Conservation (phyloP, 1,140 invertebrate species). For the Achroia grisella region DNA sequence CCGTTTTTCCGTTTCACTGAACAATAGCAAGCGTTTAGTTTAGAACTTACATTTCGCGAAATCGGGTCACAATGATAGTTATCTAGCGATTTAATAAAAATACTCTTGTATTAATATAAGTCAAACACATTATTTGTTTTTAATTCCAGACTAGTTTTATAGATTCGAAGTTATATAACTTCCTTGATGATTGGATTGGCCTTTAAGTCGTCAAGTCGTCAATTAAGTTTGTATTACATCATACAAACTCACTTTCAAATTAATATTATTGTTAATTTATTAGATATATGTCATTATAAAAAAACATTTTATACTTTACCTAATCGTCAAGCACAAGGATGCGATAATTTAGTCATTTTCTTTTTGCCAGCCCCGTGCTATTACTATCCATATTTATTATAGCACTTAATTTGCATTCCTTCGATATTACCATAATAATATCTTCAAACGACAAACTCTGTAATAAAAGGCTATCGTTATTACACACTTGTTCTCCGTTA, state of each 20-base stretch:
- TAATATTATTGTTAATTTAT: too few species aligned
- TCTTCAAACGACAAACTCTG: conserved; percentile 47
- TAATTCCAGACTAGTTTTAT: too few species aligned
- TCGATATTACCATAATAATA: conserved; percentile 58
- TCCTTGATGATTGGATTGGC: too few species aligned
- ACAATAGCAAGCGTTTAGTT: conserved; percentile 58
- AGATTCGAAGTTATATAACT: too few species aligned
- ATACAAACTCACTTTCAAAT: too few species aligned
- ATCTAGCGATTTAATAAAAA: conserved; percentile 8
- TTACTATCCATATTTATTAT: conserved; percentile 48
- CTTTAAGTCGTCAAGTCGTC: too few species aligned
- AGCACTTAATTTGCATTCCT: conserved; percentile 53
- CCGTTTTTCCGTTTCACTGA: conserved; percentile 60
- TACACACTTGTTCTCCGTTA: conserved; percentile 36
- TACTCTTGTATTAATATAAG: too few species aligned
- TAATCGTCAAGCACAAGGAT: too few species aligned
- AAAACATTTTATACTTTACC: too few species aligned
- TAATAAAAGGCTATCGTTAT: conserved; percentile 56
- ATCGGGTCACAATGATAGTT: conserved; percentile 23
- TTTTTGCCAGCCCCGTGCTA: conserved; percentile 29
- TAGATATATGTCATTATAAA: too few species aligned
- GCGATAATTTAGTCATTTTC: conserved; percentile 21
- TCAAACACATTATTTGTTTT: too few species aligned
- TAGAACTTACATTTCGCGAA: conserved; percentile 37
- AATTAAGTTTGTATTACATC: too few species aligned